Evolutionary conservation across 2,797 vertebrate genomes (phyloP).

Genomic region (Sarcophilus harrisii): DNA sequence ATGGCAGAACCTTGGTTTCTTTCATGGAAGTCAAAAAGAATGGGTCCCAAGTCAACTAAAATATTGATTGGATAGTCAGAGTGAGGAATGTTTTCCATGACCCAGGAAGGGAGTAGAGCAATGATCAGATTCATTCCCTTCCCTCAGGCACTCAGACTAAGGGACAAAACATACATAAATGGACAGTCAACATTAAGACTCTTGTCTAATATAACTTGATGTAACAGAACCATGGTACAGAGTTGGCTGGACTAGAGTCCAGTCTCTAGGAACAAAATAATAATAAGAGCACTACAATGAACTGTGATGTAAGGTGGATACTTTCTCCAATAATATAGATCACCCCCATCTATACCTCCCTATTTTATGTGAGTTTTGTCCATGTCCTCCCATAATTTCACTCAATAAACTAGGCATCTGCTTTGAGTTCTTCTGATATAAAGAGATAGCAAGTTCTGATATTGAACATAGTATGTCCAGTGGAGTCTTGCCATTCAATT

Average conservation of each 20-base stretch:
- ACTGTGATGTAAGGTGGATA: not conserved
- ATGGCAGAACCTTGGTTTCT: not conserved
- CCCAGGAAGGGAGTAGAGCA: not conserved
- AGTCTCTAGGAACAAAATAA: not conserved
- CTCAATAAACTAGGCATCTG: not conserved
- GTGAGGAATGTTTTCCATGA: not conserved
- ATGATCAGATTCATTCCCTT: not conserved
- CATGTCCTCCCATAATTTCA: not conserved
- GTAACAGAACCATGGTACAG: not conserved
- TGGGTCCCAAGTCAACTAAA: not conserved
- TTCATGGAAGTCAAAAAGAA: not conserved
- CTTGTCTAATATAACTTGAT: not conserved
- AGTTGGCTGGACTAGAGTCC: not conserved
- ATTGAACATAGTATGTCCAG: not conserved
- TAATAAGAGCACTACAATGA: not conserved
- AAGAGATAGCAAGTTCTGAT: not conserved
- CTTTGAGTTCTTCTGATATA: not conserved
- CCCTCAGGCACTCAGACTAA: not conserved
- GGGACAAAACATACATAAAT: not conserved
- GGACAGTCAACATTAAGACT: not conserved
- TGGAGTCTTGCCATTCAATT: not conserved
- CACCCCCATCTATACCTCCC: not conserved
- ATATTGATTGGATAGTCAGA: not conserved
- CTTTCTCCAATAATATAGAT: not conserved
- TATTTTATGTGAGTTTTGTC: not conserved